phyloP scores from a whole-genome alignment of 2,113 vertebrate species.

The Grallaria varia region DNA sequence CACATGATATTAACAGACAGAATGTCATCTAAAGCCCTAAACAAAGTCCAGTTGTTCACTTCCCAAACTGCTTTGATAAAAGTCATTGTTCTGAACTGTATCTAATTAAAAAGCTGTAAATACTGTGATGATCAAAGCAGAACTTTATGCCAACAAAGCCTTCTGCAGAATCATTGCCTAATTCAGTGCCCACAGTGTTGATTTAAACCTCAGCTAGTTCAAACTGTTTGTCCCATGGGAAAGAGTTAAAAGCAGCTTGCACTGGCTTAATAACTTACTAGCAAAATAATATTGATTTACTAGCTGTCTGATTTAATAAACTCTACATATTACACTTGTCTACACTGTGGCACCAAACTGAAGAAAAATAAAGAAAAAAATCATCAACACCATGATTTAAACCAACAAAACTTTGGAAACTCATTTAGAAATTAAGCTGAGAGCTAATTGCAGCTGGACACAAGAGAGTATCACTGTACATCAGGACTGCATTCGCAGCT shows the following conservation, averaged over 20 bases:
- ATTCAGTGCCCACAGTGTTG: conserved; percentile 55
- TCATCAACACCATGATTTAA: conserved; percentile 35
- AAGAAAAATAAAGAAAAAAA: conserved; percentile 47
- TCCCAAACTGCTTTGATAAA: conserved; percentile 54
- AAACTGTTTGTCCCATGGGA: conserved; percentile 66
- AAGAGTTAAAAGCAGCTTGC: conserved; percentile 66
- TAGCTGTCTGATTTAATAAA: conserved; percentile 71
- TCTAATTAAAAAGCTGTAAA: conserved; percentile 65
- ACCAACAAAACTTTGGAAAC: conserved; percentile 31
- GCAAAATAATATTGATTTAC: conserved; percentile 72
- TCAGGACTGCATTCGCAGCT: background rate
- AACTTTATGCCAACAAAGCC: conserved; percentile 54
- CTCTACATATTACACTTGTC: conserved; percentile 47
- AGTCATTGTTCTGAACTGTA: conserved; percentile 55
- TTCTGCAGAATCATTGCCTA: conserved; percentile 54
- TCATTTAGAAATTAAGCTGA: conserved; percentile 41
- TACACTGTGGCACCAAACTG: conserved; percentile 28
- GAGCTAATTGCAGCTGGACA: conserved; percentile 28
- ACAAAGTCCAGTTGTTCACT: conserved; percentile 58
- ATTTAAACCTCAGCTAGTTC: conserved; percentile 64
- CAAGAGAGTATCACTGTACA: background rate
- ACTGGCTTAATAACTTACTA: conserved; percentile 57
- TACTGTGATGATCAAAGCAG: conserved; percentile 64
- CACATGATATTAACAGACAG: conserved; percentile 36
- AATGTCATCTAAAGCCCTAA: conserved; percentile 41